Base-by-base conservation (phyloP, 2,888 invertebrate genomes). In the Philhelius pedissequus region DNA sequence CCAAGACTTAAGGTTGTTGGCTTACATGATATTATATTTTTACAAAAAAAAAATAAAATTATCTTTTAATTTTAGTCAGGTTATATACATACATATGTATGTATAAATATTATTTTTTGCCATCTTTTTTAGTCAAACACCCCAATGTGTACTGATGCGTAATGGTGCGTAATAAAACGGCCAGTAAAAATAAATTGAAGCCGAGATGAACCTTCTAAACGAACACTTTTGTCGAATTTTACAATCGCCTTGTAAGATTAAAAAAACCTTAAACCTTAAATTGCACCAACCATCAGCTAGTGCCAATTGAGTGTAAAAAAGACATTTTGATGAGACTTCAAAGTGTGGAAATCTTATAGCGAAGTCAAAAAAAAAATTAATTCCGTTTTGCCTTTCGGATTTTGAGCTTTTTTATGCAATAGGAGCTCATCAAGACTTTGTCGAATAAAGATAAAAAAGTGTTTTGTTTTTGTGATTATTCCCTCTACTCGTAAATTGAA, bases 341-440 rank as follows among this genome's bases (percentile, higher is more conserved):
- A 62, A 27, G 20, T 43, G 18, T 43, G 25, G 62, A 18, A 62
- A 62, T 30, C 27, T 43, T 13, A 32, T 11, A 4, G 6, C 15
- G 3, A 62, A 18, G 18, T 43, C 11, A 62, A 13, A 43, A 43
- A 13, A 43, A 43, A 18, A 43, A 43, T 62, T 27, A 43, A 43
- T 15, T 62, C 43, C 43, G 62, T 62, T 62, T 62, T 62, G 27
- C 43, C 60, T 62, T 62, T 62, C 60, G 13, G 43, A 62, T 43
- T 60, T 43, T 4, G 2, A 40, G 3, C 9, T 62, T n/a, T n/a
- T n/a, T 18, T 43, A 62, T 62, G 62, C 43, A 62, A 62, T 11
- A 62, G 6, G 4, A 27, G 9, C 22, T 43, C 18, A 43, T 43
- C 9, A 27, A 60, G 25, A 27, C 11, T 40, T 11, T 20, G 22